These are phyloP conservation scores for Pachypsylla venusta DNA, from an alignment of 1,140 invertebrate genomes.

Conservation along the genomic window DNA sequence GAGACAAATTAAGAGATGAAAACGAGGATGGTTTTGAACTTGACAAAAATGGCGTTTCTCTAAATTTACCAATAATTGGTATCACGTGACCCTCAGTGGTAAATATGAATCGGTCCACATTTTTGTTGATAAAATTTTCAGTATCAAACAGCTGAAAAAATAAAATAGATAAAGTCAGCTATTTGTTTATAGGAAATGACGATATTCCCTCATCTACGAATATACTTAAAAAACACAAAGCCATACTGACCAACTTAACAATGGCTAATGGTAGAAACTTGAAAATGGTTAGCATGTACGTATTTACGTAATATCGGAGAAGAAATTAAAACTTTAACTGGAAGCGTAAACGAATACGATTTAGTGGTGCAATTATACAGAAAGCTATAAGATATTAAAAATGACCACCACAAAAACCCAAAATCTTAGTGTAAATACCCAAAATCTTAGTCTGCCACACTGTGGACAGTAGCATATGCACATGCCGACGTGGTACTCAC, in stretches of 20 bases:
- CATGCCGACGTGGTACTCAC: constrained; percentile 48
- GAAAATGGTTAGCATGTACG: no score
- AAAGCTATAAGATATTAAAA: no score
- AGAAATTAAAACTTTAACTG: no score
- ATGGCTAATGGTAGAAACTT: no score
- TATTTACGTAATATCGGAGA: no score
- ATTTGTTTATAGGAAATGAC: no score
- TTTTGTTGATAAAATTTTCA: constrained; percentile 45
- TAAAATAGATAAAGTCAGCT: no score
- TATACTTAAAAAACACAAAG: no score
- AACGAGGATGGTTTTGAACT: constrained; percentile 14
- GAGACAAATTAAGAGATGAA: constrained; percentile 15
- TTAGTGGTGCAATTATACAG: no score
- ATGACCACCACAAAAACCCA: not conserved
- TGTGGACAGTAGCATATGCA: not conserved
- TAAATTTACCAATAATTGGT: constrained; percentile 36
- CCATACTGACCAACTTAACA: no score
- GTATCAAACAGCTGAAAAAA: constrained; percentile 54
- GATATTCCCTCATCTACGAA: no score
- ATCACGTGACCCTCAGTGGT: constrained; percentile 54
- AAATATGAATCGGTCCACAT: constrained; percentile 42
- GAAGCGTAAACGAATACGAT: no score
- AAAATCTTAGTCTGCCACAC: not conserved
- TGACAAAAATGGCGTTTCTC: constrained; percentile 29
- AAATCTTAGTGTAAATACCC: not conserved